Percentiles rank a stretch among this genome's conserved stretches.
These are phyloP conservation scores for Enteromius radiatus DNA, from an alignment of 2,797 vertebrate species.

Conservation along the genomic window DNA sequence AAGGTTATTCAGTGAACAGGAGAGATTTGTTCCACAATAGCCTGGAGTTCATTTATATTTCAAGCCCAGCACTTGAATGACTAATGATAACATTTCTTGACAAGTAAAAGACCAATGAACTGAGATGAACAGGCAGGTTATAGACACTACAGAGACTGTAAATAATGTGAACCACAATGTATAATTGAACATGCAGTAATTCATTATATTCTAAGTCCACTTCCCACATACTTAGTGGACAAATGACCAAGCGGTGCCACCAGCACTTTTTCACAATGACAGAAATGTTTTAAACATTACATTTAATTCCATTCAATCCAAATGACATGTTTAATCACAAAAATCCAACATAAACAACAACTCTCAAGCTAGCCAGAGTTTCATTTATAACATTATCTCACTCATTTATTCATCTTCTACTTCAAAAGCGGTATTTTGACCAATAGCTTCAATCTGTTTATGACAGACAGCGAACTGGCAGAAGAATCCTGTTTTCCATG, in stretches of 20 bases:
- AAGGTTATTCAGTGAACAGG: not conserved
- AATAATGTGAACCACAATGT: not conserved
- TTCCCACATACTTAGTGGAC: constrained; percentile 6
- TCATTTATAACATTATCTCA: not conserved
- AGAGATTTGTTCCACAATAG: constrained; percentile 3
- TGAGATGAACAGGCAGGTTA: constrained; percentile 14
- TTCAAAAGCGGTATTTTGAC: constrained; percentile 3
- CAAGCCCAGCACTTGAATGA: not conserved
- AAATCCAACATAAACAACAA: constrained; percentile 27
- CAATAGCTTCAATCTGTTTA: not conserved
- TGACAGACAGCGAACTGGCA: not conserved
- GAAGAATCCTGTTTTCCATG: not conserved
- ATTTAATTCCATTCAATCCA: not conserved
- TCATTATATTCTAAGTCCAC: constrained; percentile 12
- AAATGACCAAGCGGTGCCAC: not conserved
- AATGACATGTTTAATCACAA: constrained; percentile 21
- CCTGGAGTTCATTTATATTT: not conserved
- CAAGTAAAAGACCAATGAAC: not conserved
- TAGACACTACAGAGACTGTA: constrained; percentile 11
- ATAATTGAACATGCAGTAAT: not conserved
- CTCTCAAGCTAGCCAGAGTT: constrained; percentile 2
- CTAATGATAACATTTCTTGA: not conserved
- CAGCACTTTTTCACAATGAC: not conserved
- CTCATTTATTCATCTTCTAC: not conserved
- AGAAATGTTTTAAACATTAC: not conserved